phyloP scores from a whole-genome alignment of 2,888 invertebrate species.

The Patella ulyssiponensis region DNA sequence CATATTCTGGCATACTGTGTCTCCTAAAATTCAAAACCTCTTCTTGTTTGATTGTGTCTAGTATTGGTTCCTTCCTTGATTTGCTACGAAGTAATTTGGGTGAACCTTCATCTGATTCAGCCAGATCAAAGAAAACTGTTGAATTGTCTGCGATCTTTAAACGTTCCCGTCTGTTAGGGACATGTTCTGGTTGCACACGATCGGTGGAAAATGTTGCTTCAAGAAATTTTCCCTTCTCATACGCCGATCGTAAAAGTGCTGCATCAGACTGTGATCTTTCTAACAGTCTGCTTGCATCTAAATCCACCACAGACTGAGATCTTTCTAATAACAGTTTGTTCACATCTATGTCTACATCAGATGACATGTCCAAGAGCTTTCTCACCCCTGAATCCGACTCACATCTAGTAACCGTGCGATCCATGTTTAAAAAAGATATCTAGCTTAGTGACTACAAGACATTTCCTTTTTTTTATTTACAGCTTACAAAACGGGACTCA shows the following conservation, averaged over 20 bases:
- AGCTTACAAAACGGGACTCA: too few species aligned
- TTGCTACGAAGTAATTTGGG: constrained; percentile 20
- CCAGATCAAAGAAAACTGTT: constrained; percentile 70
- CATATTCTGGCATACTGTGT: constrained; percentile 4
- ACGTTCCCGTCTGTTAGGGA: constrained; percentile 23
- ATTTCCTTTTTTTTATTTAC: too few species aligned
- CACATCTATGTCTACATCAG: not conserved
- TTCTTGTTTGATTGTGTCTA: constrained; percentile 7
- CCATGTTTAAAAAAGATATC: too few species aligned
- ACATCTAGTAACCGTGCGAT: too few species aligned
- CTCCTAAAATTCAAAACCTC: not conserved
- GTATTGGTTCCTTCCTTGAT: constrained; percentile 8
- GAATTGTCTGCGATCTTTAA: constrained; percentile 67
- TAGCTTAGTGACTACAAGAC: too few species aligned
- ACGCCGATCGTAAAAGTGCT: constrained; percentile 38
- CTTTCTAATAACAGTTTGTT: constrained; percentile 22
- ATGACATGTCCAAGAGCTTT: too few species aligned
- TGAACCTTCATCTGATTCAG: constrained; percentile 51
- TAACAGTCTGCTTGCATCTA: constrained; percentile 57
- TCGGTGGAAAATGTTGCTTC: not conserved
- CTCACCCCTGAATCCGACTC: too few species aligned
- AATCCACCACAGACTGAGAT: constrained; percentile 7
- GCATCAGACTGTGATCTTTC: constrained; percentile 69
- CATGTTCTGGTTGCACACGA: not conserved
- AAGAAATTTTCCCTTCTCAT: constrained; percentile 6